Base-by-base conservation (phyloP, 2,888 invertebrate species). In the Zygogramma bicolorata region DNA sequence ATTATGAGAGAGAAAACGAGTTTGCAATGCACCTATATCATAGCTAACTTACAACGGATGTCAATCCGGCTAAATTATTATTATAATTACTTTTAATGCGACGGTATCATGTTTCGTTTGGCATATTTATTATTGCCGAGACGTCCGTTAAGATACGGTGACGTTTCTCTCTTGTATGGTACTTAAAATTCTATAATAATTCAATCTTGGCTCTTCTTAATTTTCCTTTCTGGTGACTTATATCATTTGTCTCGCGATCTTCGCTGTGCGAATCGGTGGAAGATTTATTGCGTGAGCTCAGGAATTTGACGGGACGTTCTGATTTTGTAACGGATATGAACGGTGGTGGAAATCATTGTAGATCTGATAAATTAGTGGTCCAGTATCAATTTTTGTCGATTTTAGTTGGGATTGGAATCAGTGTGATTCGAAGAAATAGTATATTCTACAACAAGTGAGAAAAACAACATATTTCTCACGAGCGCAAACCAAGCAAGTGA, bases 51-150 rank as follows among this genome's bases (percentile, higher is more conserved):
- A 81, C 80, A 76, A 81, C 77, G 77, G 73, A 79, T 77, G 82
- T 84, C 84, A 80, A 80, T 80, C 75, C 80, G 63, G 80, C 78
- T 84, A 84, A 85, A 83, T 84, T 85, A 85, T 85, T 83, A 84
- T 84, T 84, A 85, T 85, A 85, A 85, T 85, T 85, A 85, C 83
- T 84, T 85, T 85, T 85, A 85, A 85, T 85, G 85, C 77, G 82
- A 78, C 81, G 78, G 84, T 84, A 84, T 85, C 85, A 84, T 82
- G 85, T 85, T 84, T 82, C 85, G 78, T 72, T 71, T 82, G 84
- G 81, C 84, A 85, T 85, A 83, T 85, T 85, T 85, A 85, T 85
- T 84, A 79, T 82, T 79, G 81, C 78, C 76, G 75, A 75, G 73
- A 75, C 75, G 71, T 68, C 71, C 67, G 73, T 68, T 73, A 70